These are phyloP conservation scores for Pontoporia blainvillei DNA, from an alignment of 2,113 vertebrate species.

Conservation along the genomic window DNA sequence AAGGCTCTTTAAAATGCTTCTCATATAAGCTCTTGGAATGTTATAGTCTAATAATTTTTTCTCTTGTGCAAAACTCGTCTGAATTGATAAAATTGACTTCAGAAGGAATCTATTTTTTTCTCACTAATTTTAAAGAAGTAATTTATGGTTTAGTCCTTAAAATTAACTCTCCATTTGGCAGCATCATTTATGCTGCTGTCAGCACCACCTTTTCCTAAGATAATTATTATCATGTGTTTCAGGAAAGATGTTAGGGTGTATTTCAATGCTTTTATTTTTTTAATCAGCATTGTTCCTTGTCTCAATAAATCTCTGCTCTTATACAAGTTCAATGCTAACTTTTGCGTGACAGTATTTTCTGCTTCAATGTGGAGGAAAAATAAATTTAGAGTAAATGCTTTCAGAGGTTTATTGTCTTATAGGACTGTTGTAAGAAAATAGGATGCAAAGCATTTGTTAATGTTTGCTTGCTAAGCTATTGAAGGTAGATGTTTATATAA, in stretches of 20 bases:
- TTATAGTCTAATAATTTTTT: conserved; percentile 65
- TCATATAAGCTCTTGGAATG: conserved; percentile 48
- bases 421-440: conserved; percentile 68
- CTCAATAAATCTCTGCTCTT: conserved; percentile 76
- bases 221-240: conserved; percentile 66
- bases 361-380: conserved; percentile 76
- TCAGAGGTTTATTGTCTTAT: conserved; percentile 76
- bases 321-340: conserved; percentile 72
- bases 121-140: conserved; percentile 61
- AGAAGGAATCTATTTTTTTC: conserved; percentile 47
- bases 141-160: conserved; percentile 66
- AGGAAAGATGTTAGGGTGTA: conserved; percentile 64
- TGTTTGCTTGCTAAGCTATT: conserved; percentile 69
- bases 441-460: conserved; percentile 71
- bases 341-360: conserved; percentile 74
- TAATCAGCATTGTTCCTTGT: conserved; percentile 73
- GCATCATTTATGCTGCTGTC: conserved; percentile 39
- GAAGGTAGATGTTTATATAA: conserved; percentile 62
- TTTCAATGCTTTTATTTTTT: conserved; percentile 71
- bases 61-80: conserved; percentile 58
- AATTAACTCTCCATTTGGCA: conserved; percentile 56
- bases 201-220: conserved; percentile 62
- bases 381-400: conserved; percentile 79
- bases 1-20: conserved; percentile 36
- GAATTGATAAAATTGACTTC: conserved; percentile 63